These are phyloP conservation scores for Stegostoma tigrinum DNA, from an alignment of 2,113 vertebrate species.

Conservation along the genomic window DNA sequence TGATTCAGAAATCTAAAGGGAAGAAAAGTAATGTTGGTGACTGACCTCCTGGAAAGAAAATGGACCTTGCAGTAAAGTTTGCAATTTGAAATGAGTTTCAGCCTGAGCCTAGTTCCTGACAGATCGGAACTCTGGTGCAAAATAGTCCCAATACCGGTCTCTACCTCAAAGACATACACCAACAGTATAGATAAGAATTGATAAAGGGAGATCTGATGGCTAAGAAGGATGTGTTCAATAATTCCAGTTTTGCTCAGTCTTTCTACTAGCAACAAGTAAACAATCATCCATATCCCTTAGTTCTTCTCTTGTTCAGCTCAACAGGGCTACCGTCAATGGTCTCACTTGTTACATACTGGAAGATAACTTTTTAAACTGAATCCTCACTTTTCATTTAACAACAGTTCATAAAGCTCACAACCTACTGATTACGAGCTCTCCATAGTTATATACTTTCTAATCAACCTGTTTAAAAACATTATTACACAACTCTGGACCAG, in stretches of 20 bases:
- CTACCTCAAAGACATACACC: too few relatives aligned
- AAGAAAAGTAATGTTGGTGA: background rate
- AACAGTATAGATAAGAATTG: too few relatives aligned
- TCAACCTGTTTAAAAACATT: too few relatives aligned
- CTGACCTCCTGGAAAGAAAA: background rate
- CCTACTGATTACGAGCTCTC: too few relatives aligned
- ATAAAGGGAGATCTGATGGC: too few relatives aligned
- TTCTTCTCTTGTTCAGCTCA: background rate
- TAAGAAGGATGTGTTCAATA: too few relatives aligned
- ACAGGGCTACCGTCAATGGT: background rate
- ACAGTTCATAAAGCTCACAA: too few relatives aligned
- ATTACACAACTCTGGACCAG: too few relatives aligned
- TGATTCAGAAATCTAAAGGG: background rate
- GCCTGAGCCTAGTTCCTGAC: background rate
- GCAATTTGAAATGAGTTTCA: background rate
- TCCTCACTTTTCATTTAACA: too few relatives aligned
- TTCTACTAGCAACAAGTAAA: background rate
- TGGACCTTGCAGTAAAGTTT: background rate
- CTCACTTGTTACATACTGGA: background rate
- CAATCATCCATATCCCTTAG: background rate
- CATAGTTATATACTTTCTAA: too few relatives aligned
- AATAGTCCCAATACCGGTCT: background rate
- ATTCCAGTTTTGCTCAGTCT: background rate
- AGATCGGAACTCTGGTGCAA: background rate
- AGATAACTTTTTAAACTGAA: background rate